Evolutionary conservation across 2,113 vertebrate species (phyloP), one percentile per base, ranked within the genome.

Genomic region (Galbula dea): DNA sequence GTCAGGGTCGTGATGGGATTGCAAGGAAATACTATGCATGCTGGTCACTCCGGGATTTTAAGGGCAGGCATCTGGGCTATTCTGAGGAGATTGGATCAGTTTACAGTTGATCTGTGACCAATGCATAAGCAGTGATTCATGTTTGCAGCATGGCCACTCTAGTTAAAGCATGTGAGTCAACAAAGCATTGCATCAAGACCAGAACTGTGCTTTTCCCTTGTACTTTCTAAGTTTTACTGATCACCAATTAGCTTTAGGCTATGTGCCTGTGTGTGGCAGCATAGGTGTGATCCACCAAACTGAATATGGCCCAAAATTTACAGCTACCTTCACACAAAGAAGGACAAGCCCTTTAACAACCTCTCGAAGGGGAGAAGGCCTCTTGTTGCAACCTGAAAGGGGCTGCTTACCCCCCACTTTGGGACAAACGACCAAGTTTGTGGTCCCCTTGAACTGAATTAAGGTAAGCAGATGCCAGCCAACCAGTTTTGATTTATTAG

Each of bases 201-300:
- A 21, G 49, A 73, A 21, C 0, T 21, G 27, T 20, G 34, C 14
- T 69, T 76, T 65, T 18, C 52, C 2, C 3, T 26, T 2, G 1
- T 15, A 59, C 27, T 30, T 61, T 55, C 67, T 12, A 1, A 52
- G 52, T 57, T 57, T 39, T 27, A 30, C 32, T 3, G 0, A 22
- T 34, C 2, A 6, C n/a, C 20, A 11, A 0, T 3, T 15, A 37
- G 12, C 8, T 30, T 71, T 39, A 9, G 65, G 27, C 10, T 16
- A 41, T 0, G 0, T 5, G 29, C 51, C 55, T 9, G 26, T 0
- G 5, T 2, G 1, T 1, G 17, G 34, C 7, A 9, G 21, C 2
- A 2, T 1, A 3, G 17, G 5, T 3, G 19, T 1, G 3, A 37
- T 10, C 21, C 0, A 0, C 65, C 51, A 16, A 23, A 11, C 17